Percentiles rank a stretch among this genome's conserved stretches.
These are phyloP conservation scores for Synergus itoensis DNA, from an alignment of 2,888 invertebrate species.

Conservation along the genomic window DNA sequence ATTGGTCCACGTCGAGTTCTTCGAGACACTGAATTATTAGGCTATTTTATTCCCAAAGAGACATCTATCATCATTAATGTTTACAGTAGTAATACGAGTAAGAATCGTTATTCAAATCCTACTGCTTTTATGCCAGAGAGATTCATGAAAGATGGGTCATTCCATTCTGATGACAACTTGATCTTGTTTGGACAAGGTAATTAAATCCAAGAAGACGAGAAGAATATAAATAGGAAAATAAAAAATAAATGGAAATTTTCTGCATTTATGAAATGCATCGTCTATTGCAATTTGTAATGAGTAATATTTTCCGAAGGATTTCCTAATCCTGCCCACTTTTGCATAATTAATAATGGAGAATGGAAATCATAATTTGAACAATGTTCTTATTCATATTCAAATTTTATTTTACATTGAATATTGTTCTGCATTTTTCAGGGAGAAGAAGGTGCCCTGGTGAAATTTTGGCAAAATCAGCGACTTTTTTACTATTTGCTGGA, in stretches of 20 bases:
- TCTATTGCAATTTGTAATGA: not conserved
- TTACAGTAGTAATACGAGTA: slow-evolving; percentile 81
- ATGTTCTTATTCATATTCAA: not conserved
- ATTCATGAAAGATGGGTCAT: slow-evolving; percentile 78
- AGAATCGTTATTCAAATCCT: slow-evolving; percentile 82
- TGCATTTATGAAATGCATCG: too few species aligned
- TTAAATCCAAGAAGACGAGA: not conserved
- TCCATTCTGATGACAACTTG: slow-evolving; percentile 67
- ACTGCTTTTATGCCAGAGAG: slow-evolving; percentile 83
- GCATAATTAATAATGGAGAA: too few species aligned
- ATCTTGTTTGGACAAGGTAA: slow-evolving; percentile 77
- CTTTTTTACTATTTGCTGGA: slow-evolving; percentile 82
- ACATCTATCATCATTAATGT: slow-evolving; percentile 79
- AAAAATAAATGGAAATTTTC: not conserved
- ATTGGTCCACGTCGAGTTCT: slow-evolving; percentile 79
- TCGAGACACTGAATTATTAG: slow-evolving; percentile 79
- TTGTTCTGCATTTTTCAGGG: slow-evolving; percentile 76
- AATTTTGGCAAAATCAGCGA: slow-evolving; percentile 81
- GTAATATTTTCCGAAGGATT: too few species aligned
- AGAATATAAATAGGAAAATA: not conserved
- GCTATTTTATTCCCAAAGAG: slow-evolving; percentile 81
- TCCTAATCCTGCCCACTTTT: too few species aligned
- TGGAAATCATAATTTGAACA: not conserved
- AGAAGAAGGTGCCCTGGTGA: slow-evolving; percentile 84
- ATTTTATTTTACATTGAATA: slow-evolving; percentile 11